Base-by-base conservation (phyloP, 2,888 invertebrate species). In the Caenorhabditis angaria region DNA sequence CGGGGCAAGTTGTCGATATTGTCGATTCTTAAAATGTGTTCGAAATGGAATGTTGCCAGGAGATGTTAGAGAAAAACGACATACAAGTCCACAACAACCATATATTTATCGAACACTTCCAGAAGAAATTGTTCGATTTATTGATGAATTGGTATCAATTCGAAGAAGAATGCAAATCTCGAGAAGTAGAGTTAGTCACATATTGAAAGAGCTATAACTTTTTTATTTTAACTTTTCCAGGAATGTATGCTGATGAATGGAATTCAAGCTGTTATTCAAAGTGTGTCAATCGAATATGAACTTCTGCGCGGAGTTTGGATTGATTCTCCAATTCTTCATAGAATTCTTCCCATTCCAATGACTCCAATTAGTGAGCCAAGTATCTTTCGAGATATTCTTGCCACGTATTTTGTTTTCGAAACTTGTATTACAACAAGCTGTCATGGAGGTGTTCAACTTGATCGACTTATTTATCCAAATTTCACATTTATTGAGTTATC, bases 1-100 rank as follows among this genome's bases (percentile, higher is more conserved):
- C 12, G 75, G 70, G 4, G 75, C 67, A 6, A 57, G 64, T n/a
- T 75, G 75, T 29, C 14, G 75, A 50, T 75, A 61, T 28, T 75
- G 75, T 60, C 66, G 75, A 48, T 75, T 75, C 28, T 29, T 54
- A 20, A 75, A 70, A 28, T 75, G 75, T 61, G 51, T 75, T 5
- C 47, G 10, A 10, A 62, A 61, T 58, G 75, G 75, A 54, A 74
- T 74, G 74, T 48, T 69, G 60, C 73, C 73, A 6, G 59, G 62
- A 25, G 73, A 63, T 69, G 24, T 51, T 67, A 18, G 53, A 61
- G 25, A 57, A 59, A 35, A 62, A 32, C 12, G 54, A 62, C 59
- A 68, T 53, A 22, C 68, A 58, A 27, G 48, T 28, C 1, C 58
- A 57, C 5, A 24, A 54, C 6, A 6, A 14, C 41, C 41, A 10